phyloP scores from a whole-genome alignment of 2,888 invertebrate genomes.

The Clistopyga incitator region DNA sequence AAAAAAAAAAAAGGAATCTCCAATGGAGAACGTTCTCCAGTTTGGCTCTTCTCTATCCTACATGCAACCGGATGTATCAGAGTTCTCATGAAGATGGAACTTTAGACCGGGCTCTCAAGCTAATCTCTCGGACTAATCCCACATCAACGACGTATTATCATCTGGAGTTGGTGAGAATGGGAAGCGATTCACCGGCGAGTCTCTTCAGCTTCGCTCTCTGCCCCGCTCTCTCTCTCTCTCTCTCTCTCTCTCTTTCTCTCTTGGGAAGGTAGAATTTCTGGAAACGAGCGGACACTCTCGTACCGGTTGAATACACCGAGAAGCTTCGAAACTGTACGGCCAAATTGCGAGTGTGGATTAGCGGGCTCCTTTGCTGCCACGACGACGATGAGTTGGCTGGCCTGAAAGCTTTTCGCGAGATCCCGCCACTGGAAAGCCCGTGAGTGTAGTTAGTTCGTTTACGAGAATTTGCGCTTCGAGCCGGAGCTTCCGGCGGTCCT shows the following conservation, averaged over 20 bases:
- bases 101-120: constrained; percentile 45
- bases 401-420: constrained; percentile 62
- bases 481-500: constrained; percentile 44
- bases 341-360: constrained; percentile 69
- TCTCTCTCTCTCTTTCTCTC: constrained; percentile 36
- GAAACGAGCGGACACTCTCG: constrained; percentile 64
- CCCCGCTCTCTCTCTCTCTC: constrained; percentile 38
- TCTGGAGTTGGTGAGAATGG: constrained; percentile 53
- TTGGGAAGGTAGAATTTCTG: constrained; percentile 45
- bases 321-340: constrained; percentile 60
- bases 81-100: constrained; percentile 56
- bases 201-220: constrained; percentile 33
- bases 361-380: constrained; percentile 34
- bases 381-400: constrained; percentile 31
- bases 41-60: constrained; percentile 27
- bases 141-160: constrained; percentile 65
- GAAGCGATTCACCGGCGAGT: constrained; percentile 61
- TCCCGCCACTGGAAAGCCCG: constrained; percentile 41
- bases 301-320: constrained; percentile 55
- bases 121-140: constrained; percentile 64
- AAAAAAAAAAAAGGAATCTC: too few relatives aligned
- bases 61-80: background rate
- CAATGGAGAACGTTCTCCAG: constrained; percentile 38
- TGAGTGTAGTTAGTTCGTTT: constrained; percentile 78
- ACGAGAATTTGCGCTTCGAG: constrained; percentile 69